Evolutionary conservation across 2,113 vertebrate genomes (phyloP), one percentile per base, ranked within the genome.

Genomic region (Psettodes erumei): DNA sequence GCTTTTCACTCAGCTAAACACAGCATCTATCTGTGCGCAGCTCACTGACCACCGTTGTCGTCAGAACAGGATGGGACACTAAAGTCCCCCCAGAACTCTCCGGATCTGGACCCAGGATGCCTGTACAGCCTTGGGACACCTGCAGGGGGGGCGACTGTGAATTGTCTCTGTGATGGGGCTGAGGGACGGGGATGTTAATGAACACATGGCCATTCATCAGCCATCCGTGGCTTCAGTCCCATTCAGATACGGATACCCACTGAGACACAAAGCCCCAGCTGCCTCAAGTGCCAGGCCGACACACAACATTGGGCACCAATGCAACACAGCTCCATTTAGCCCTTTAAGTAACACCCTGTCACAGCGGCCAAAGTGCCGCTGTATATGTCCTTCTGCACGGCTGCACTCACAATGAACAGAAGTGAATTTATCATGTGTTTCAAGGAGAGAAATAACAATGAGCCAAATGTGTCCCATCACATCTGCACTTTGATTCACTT

Each of bases 191-290:
- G 43, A 71, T 38, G 63, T 72, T 67, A 76, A 77, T 65, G 72
- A 75, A 89, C 79, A 88, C 75, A 86, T 77, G 80, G 79, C 64
- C 86, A 92, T 93, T 92, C 91, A 93, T 91, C 74, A 75, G 73
- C 68, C 77, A 75, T 84, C 86, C 86, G 33, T 91, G 83, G 75
- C 90, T 65, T 53, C 25, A 66, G 77, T 77, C 77, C 87, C 82
- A 84, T 88, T 89, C 86, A 87, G 76, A 84, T 66, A 84, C 71
- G 84, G 87, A 88, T 71, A 85, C 86, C 74, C 88, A 83, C 75
- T 83, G 82, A 83, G 88, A 81, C 63, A 88, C 88, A 90, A 89
- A 89, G 71, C 62, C 75, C 82, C 90, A 92, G 88, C 88, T 93
- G 91, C 81, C 83, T 77, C 58, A 62, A 77, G 69, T 79, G 83